Evolutionary conservation across 23 tunicate species (phyloP), one percentile per base, ranked within the genome.

Genomic region (Halocynthia aurantium): DNA sequence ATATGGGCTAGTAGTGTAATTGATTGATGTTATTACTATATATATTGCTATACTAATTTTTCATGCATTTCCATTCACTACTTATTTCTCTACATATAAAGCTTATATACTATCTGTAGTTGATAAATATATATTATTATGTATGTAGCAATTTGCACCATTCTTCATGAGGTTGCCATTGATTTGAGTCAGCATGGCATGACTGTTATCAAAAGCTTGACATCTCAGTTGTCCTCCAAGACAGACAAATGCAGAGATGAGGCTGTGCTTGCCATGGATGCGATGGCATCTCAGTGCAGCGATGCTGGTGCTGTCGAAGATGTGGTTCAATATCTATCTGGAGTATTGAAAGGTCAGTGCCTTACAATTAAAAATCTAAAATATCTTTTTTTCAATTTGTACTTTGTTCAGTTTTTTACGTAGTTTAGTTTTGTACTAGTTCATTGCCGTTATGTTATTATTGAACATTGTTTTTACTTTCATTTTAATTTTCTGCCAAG

Each of bases 171-270:
- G 20, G 67, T 89, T 21, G 52, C 74, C 7, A 82, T 92, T 50
- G 98, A 92, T 78, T 66, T 92, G 40, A 92, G 98, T 74, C 87
- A 78, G 15, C 98, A 92, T 58, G 82, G 82, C 8, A 13, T 72
- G 53, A 19, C 11, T 8, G 61, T 92, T 6, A 17, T 73, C 54
- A 92, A 86, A 62, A 80, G 81, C 73, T 52, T 92, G 19, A 60
- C 80, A 57, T 73, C 83, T 8, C 98, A 92, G 69, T 66, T 92
- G 51, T 72, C 75, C 19, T 86, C 92, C 22, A 92, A 92, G 73
- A 76, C 13, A 50, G 98, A 92, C 50, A 17, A 6, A 6, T 79
- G 40, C 22, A 70, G 89, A 10, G 82, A 92, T 7, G 84, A 15
- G 50, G 84, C 92, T 20, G 77, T 17, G 8, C 55, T 69, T 13